Evolutionary conservation across 2,888 invertebrate species (phyloP).

Genomic region (Chydorus sphaericus): DNA sequence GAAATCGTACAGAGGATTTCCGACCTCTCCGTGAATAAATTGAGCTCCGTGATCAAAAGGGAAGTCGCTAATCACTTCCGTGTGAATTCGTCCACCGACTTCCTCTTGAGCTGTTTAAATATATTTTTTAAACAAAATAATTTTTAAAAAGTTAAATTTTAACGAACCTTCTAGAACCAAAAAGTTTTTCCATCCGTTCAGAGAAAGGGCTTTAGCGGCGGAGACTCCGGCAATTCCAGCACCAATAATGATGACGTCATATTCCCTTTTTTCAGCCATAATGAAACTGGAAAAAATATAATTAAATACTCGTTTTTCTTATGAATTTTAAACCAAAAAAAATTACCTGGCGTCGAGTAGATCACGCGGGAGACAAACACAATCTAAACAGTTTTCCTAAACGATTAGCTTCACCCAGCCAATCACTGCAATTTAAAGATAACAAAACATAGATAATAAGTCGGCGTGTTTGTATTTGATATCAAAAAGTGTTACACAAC

Average conservation of each 20-base stretch:
- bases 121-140: neutral
- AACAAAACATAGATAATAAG: too few relatives aligned
- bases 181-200: slow-evolving; percentile 34
- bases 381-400: too few relatives aligned
- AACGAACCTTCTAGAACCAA: slow-evolving; percentile 38
- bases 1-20: slow-evolving; percentile 66
- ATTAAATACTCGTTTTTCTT: too few relatives aligned
- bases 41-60: slow-evolving; percentile 71
- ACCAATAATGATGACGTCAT: slow-evolving; percentile 38
- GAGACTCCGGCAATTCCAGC: slow-evolving; percentile 45
- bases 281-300: too few relatives aligned
- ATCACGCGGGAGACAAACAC: too few relatives aligned
- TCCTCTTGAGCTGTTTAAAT: slow-evolving; percentile 1
- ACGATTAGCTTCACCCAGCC: too few relatives aligned
- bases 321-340: too few relatives aligned
- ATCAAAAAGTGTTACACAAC: neutral
- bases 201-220: slow-evolving; percentile 36
- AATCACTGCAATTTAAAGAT: neutral
- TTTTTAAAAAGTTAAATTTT: too few relatives aligned
- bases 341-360: too few relatives aligned
- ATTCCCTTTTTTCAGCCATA: neutral
- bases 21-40: slow-evolving; percentile 83
- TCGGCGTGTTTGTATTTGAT: too few relatives aligned
- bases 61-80: neutral
- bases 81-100: slow-evolving; percentile 12